Evolutionary conservation across 2,113 vertebrate genomes (phyloP), one percentile per base, ranked within the genome.

Genomic region (Emydocephalus ijimae): DNA sequence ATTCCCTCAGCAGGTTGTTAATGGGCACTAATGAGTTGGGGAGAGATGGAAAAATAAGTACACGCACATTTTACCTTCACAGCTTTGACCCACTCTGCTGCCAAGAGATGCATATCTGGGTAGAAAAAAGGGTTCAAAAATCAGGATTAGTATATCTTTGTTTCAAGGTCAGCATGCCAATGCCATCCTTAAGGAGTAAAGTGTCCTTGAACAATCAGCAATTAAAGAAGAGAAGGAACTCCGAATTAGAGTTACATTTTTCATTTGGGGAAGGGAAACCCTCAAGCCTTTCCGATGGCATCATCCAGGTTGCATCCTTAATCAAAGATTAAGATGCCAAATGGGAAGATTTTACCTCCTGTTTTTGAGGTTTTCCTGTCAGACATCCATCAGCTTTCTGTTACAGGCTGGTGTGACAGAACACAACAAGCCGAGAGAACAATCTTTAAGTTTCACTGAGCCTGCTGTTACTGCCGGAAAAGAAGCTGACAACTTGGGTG

Each of bases 401-500:
- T 55, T 94, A 92, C 94, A 93, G 95, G 94, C 96, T 97, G 96
- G 94, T 97, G 97, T 97, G 96, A 94, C 94, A 87, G 95, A 97
- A 95, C 91, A 91, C 88, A 96, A 96, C 90, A 95, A 95, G 94
- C 95, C 95, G 97, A 96, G 94, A 97, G 95, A 95, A 93, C 6
- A 7, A 96, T 96, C 96, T 95, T 96, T 94, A 96, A 96, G 96
- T 97, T 96, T 96, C 95, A 95, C 95, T 90, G 92, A 97, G 96
- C 95, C 95, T 96, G 96, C 96, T 97, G 97, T 97, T 97, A 95
- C 94, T 50, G 54, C 92, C 93, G 95, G 94, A 96, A 95, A 95
- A 97, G 93, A 94, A 94, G 93, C 95, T 97, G 97, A 96, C 96
- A 98, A 94, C 94, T 95, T 95, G 96, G 94, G 96, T 96, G 97